These are phyloP conservation scores for Apus apus DNA, from an alignment of 2,113 vertebrate genomes.

Conservation along the genomic window DNA sequence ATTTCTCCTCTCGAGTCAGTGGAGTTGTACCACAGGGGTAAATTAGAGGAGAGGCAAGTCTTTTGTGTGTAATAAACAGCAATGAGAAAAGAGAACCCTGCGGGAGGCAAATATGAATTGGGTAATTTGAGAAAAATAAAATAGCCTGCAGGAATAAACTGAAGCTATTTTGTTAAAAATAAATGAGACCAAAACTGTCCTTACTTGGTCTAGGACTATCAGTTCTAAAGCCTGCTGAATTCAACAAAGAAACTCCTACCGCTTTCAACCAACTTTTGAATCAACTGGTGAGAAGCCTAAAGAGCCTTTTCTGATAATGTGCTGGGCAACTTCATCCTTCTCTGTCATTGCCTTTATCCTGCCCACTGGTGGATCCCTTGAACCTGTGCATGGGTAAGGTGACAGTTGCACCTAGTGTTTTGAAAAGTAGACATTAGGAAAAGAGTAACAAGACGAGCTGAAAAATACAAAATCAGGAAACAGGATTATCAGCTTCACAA, in stretches of 20 bases:
- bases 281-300: background rate
- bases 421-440: background rate
- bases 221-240: background rate
- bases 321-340: background rate
- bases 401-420: background rate
- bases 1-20: constrained; percentile 14
- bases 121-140: constrained; percentile 37
- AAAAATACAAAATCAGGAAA: background rate
- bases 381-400: background rate
- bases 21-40: background rate
- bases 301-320: background rate
- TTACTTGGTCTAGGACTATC: background rate
- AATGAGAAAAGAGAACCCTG: constrained; percentile 6
- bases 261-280: background rate
- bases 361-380: background rate
- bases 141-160: background rate
- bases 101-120: background rate
- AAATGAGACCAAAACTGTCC: background rate
- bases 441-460: rapidly evolving
- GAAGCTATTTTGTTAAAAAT: background rate
- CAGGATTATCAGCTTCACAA: background rate
- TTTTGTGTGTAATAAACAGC: background rate
- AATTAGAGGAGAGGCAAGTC: constrained; percentile 13
- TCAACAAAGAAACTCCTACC: background rate
- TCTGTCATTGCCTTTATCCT: background rate